A percentile compares a stretch with the other conserved stretches of the same genome.
These are phyloP conservation scores for Ptyas mucosa DNA, from an alignment of 2,113 vertebrate genomes.

Conservation along the genomic window DNA sequence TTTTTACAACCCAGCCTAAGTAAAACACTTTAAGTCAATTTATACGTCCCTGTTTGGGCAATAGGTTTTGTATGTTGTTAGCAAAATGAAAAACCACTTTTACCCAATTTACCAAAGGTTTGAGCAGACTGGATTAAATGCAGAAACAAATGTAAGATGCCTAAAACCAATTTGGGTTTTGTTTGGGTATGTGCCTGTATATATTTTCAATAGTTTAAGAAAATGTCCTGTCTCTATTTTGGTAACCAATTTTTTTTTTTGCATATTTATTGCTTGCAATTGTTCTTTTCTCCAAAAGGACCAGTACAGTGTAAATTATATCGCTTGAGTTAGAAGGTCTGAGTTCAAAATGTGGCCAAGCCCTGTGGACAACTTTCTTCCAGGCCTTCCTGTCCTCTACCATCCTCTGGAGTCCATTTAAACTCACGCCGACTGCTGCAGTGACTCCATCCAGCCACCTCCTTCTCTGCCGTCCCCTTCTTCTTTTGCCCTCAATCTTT, in stretches of 20 bases:
- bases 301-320: background rate
- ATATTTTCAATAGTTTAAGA: background rate
- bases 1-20: background rate
- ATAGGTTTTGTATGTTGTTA: background rate
- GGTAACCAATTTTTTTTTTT: background rate
- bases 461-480: too few species aligned
- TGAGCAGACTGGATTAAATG: background rate
- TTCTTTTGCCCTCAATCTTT: too few species aligned
- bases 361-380: background rate
- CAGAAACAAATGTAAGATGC: background rate
- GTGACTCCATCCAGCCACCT: too few species aligned
- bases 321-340: background rate
- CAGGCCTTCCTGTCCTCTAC: too few species aligned
- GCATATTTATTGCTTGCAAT: background rate
- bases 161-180: background rate
- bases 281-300: background rate
- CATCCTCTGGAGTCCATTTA: too few species aligned
- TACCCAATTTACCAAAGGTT: background rate
- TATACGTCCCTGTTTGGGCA: background rate
- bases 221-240: background rate
- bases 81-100: background rate
- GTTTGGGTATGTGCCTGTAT: background rate
- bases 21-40: background rate
- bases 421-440: too few species aligned
- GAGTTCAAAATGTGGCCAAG: background rate